Percentiles rank a stretch among this genome's conserved stretches.
Conservation (phyloP, 2,888 invertebrate species). For the Xestia sexstrigata region DNA sequence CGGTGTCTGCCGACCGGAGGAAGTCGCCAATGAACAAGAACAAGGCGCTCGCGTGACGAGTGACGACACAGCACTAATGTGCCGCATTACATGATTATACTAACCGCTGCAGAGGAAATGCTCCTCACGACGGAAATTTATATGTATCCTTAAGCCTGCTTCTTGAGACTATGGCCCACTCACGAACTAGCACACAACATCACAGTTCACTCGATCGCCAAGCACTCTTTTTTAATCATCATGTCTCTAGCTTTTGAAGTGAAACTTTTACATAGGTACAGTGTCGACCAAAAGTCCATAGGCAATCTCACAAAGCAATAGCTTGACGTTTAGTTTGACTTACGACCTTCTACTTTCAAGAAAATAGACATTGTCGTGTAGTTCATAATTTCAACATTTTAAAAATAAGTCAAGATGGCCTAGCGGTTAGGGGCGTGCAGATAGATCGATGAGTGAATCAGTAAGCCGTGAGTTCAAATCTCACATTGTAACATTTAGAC, state of each 20-base stretch:
- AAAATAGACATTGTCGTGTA: too few relatives aligned
- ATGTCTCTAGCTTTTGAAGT: background rate
- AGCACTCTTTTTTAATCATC: background rate
- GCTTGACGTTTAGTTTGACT: too few relatives aligned
- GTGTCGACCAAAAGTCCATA: too few relatives aligned
- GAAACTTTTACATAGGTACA: too few relatives aligned
- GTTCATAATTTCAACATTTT: too few relatives aligned
- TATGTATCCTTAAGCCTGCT: constrained; percentile 57
- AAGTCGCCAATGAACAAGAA: constrained; percentile 72
- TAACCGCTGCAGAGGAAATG: constrained; percentile 53
- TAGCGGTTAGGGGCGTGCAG: too few relatives aligned
- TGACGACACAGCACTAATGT: constrained; percentile 58
- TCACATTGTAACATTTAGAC: too few relatives aligned
- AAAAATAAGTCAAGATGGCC: too few relatives aligned
- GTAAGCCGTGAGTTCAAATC: too few relatives aligned
- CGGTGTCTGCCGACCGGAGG: constrained; percentile 60
- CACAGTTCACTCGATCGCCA: background rate
- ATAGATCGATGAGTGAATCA: too few relatives aligned
- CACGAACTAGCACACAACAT: background rate
- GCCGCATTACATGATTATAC: constrained; percentile 72
- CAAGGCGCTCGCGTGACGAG: constrained; percentile 59
- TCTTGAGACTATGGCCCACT: constrained; percentile 38
- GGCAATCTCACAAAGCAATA: too few relatives aligned
- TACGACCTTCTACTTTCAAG: too few relatives aligned
- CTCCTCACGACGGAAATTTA: constrained; percentile 67